Conservation (phyloP, 1,140 invertebrate species). For the Triops cancriformis region DNA sequence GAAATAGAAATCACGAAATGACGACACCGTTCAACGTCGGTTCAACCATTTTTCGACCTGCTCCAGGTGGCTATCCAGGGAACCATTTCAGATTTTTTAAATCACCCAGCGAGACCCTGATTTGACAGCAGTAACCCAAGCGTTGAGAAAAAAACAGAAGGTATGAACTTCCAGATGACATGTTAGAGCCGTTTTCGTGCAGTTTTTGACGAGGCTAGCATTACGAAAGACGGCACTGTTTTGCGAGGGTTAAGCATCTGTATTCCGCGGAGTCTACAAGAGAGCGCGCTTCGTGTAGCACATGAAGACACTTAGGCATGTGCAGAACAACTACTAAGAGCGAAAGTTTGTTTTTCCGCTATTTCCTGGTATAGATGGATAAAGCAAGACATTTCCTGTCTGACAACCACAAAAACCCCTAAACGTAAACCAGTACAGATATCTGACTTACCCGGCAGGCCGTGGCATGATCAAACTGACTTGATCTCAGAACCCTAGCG, state of each 20-base stretch:
- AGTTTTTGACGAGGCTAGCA: background rate
- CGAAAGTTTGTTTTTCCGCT: slow-evolving; percentile 36
- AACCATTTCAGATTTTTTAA: background rate
- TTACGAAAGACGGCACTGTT: background rate
- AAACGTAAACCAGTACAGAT: slow-evolving; percentile 1
- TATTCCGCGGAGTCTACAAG: slow-evolving; percentile 29
- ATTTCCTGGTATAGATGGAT: slow-evolving; percentile 33
- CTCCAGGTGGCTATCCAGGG: background rate
- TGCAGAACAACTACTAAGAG: slow-evolving; percentile 33
- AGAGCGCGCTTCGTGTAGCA: slow-evolving; percentile 31
- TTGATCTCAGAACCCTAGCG: slow-evolving; percentile 15
- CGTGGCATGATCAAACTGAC: slow-evolving; percentile 20
- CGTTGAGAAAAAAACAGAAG: background rate
- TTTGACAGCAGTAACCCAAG: background rate
- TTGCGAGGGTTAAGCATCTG: slow-evolving; percentile 25
- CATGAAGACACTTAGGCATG: slow-evolving; percentile 30
- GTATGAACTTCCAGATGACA: background rate
- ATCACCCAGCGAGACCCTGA: background rate
- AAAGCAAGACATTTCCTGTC: slow-evolving; percentile 33
- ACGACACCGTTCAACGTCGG: too few species aligned
- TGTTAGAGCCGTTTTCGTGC: background rate
- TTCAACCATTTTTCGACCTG: too few species aligned
- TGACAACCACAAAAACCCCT: slow-evolving; percentile 21
- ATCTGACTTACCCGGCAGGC: slow-evolving; percentile 22
- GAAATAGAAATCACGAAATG: too few species aligned